phyloP scores from a whole-genome alignment of 2,888 invertebrate species.

The Sphecodes monilicornis region DNA sequence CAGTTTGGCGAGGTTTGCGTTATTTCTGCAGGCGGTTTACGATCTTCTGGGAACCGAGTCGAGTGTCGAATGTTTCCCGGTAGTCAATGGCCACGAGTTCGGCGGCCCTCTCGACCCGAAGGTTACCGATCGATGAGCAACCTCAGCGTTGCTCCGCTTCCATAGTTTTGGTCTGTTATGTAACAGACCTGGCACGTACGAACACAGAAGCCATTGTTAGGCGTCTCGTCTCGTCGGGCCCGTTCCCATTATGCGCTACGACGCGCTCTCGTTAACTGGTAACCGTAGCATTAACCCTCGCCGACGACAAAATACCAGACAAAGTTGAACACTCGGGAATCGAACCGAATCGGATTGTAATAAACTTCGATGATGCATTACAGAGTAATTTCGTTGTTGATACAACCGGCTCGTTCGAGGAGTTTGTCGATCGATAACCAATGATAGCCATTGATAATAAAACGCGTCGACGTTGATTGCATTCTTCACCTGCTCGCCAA shows the following conservation, averaged over 20 bases:
- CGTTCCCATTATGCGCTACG: constrained; percentile 25
- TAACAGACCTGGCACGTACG: constrained; percentile 47
- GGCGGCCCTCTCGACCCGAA: constrained; percentile 5
- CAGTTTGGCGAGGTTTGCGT: neutral
- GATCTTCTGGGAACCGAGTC: neutral
- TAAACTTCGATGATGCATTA: neutral
- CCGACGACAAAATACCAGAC: neutral
- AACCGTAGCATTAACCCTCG: constrained; percentile 13
- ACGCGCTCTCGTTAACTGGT: constrained; percentile 16
- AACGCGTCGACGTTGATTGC: neutral
- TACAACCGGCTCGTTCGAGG: neutral
- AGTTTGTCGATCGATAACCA: neutral
- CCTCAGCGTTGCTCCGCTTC: constrained; percentile 51
- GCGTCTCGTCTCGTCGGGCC: constrained; percentile 16
- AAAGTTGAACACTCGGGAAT: neutral
- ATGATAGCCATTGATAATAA: neutral
- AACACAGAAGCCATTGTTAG: constrained; percentile 52
- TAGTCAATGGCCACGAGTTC: neutral
- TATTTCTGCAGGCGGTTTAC: neutral
- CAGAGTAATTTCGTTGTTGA: constrained; percentile 1
- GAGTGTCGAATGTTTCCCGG: neutral
- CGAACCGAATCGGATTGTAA: neutral
- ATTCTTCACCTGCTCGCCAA: neutral
- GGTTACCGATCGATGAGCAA: constrained; percentile 50
- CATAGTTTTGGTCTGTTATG: constrained; percentile 60